A percentile compares a stretch with the other conserved stretches of the same genome.
These are phyloP conservation scores for Daphoenositta chrysoptera DNA, from an alignment of 2,113 vertebrate species.

Conservation along the genomic window DNA sequence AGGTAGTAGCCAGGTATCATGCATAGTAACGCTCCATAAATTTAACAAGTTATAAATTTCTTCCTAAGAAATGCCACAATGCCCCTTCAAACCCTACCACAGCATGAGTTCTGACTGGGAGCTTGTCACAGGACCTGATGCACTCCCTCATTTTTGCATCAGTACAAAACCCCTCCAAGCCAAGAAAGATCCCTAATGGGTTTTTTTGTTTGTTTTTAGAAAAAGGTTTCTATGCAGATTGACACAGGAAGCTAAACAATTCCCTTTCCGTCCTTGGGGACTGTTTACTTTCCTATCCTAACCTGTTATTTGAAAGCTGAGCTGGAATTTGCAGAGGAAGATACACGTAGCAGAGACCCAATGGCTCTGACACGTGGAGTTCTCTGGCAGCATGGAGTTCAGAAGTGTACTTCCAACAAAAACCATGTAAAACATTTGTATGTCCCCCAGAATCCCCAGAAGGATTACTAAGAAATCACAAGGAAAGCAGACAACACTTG, in stretches of 20 bases:
- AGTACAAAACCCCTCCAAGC: neutral
- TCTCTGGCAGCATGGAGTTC: neutral
- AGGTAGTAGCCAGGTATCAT: neutral
- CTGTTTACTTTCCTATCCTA: neutral
- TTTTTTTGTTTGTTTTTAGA: neutral
- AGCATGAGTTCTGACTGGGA: neutral
- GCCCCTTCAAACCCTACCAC: neutral
- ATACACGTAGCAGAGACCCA: neutral
- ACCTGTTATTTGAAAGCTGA: neutral
- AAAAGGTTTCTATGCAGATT: neutral
- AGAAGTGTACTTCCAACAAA: neutral
- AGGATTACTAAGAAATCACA: neutral
- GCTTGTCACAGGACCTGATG: neutral
- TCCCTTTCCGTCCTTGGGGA: neutral
- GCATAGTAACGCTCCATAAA: neutral
- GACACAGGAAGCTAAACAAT: neutral
- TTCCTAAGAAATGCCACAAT: neutral
- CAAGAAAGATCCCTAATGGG: neutral
- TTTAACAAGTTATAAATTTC: neutral
- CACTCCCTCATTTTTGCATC: neutral
- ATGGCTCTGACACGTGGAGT: neutral
- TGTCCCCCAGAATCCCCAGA: neutral
- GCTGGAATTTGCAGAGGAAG: neutral
- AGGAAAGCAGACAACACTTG: neutral
- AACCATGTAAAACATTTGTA: neutral